phyloP scores from a whole-genome alignment of 1,140 invertebrate species.

The Uloborus diversus region DNA sequence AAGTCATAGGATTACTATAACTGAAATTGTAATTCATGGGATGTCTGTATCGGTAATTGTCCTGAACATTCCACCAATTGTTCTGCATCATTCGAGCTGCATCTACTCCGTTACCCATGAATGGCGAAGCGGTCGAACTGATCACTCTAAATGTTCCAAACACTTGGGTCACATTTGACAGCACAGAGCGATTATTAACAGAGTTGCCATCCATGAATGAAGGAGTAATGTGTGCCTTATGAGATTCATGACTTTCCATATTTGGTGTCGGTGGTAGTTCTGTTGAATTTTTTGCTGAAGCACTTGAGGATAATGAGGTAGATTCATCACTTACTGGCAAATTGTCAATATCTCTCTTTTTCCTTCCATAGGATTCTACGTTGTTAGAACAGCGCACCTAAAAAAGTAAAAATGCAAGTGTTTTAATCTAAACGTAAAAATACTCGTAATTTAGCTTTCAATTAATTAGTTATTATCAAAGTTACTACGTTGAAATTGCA shows the following conservation, averaged over 20 bases:
- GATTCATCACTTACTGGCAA: conserved; percentile 32
- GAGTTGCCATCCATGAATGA: too few species aligned
- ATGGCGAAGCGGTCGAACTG: conserved; percentile 5
- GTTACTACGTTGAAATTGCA: too few species aligned
- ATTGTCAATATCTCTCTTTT: conserved; percentile 50
- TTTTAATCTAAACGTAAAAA: too few species aligned
- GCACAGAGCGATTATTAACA: neutral
- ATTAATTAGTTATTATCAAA: too few species aligned
- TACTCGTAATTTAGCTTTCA: too few species aligned
- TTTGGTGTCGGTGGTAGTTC: conserved; percentile 8
- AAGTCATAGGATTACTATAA: too few species aligned
- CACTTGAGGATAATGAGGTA: neutral
- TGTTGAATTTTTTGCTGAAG: neutral
- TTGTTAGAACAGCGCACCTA: conserved; percentile 54
- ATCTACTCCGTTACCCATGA: conserved; percentile 4
- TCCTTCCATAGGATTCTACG: conserved; percentile 64
- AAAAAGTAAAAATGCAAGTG: neutral
- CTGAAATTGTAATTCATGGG: too few species aligned
- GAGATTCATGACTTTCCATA: neutral
- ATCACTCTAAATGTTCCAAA: conserved; percentile 38
- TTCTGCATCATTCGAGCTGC: conserved; percentile 29
- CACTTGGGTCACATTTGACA: conserved; percentile 26
- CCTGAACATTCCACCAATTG: neutral
- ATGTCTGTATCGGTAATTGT: too few species aligned
- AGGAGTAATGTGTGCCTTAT: neutral